Evolutionary conservation across 2,113 vertebrate genomes (phyloP), one percentile per base, ranked within the genome.

Genomic region (Callaeas wilsoni): DNA sequence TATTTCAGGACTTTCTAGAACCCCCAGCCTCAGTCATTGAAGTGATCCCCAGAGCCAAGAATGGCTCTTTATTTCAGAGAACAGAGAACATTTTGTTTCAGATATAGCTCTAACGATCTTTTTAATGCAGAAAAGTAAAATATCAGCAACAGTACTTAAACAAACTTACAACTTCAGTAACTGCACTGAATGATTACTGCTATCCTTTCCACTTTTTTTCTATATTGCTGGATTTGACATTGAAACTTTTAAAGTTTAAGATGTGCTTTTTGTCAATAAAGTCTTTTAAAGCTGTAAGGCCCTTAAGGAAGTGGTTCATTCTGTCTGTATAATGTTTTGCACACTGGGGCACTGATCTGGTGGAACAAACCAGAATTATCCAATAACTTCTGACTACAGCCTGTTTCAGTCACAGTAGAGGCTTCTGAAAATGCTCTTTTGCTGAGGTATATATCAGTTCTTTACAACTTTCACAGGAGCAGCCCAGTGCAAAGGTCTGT

Each of bases 301-400:
- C 74, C 68, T 94, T 88, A 91, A 85, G 79, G 90, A 95, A 90
- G 68, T 29, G 8, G 4, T 41, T 96, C 2, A 0, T 56, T 88
- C 12, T 73, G 63, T 87, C 67, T 69, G 29, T 82, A 76, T 64
- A 84, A 78, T 46, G 26, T n/a, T 89, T 89, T 76, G 49, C 63
- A 46, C 57, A 33, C 89, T 41, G 57, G 41, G 74, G 74, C 65
- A 81, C 84, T 46, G 71, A 84, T 88, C 55, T 93, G 42, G 55
- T 70, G 68, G 67, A 94, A 83, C 37, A 94, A 94, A 95, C 7
- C 27, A 79, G 62, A 93, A 85, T 64, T 85, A 76, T 84, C 87
- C 68, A 52, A 80, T 92, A 95, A 84, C 11, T 75, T 96, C 50
- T 70, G 44, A 64, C 80, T 89, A 75, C 7, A 4, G 41, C 27